Conservation (phyloP, 2,113 vertebrate species). For the Oncorhynchus kisutch region DNA sequence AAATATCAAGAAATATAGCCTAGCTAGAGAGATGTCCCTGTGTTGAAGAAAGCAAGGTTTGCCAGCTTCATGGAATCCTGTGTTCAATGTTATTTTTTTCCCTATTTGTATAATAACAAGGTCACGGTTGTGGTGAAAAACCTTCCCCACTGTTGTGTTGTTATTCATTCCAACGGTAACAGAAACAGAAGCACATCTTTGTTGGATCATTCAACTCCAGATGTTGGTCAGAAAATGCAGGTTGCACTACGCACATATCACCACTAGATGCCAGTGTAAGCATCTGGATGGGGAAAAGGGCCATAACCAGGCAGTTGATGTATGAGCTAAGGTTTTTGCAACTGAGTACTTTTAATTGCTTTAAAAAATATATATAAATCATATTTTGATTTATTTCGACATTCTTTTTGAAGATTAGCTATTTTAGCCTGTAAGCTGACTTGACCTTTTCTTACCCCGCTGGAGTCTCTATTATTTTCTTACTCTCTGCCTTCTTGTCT, state of each 20-base stretch:
- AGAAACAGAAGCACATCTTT: background rate
- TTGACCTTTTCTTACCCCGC: background rate
- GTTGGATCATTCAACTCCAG: constrained; percentile 4
- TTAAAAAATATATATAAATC: no score
- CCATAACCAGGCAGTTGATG: background rate
- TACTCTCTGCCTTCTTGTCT: background rate
- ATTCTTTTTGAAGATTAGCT: background rate
- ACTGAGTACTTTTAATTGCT: background rate
- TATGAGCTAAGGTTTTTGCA: background rate
- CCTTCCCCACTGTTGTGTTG: constrained; percentile 16
- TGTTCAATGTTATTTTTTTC: constrained; percentile 1
- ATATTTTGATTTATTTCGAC: background rate
- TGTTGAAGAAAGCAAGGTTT: background rate
- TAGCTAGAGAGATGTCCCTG: background rate
- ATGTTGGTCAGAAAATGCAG: no score
- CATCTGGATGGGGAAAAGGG: background rate
- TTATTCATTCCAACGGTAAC: background rate
- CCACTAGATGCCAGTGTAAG: constrained; percentile 67
- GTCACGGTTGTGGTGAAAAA: constrained; percentile 17
- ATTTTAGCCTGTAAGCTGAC: background rate
- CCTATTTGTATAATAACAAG: constrained; percentile 17
- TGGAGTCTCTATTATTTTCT: background rate
- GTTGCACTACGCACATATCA: constrained; percentile 34
- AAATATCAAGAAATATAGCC: constrained; percentile 9
- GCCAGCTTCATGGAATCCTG: constrained; percentile 11